Evolutionary conservation across 2,888 invertebrate genomes (phyloP), one percentile per base, ranked within the genome.

Genomic region (Sturmia bella): DNA sequence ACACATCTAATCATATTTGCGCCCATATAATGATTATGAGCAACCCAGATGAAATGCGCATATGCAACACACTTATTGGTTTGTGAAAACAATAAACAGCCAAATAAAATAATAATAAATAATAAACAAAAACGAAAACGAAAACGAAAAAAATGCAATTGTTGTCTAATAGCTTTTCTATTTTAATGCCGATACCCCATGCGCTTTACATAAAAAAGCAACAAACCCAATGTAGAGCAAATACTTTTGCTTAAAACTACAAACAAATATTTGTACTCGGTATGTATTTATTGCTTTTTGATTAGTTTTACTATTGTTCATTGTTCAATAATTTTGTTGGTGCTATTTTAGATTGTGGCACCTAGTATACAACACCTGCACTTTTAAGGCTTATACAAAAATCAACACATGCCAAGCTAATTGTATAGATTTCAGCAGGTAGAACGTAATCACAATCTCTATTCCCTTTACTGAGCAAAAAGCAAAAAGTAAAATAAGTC

Each of bases 331-430:
- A 43, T 19, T 66, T 43, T 66, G n/a, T 45, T 27, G 32, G 39
- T 52, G 66, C 59, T 70, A 68, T 37, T 77, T 63, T 41, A 73
- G 69, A 69, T 59, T 72, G 68, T 64, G 68, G 69, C 61, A 66
- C 54, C 45, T 57, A 61, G 48, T 59, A 69, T 24, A 75, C 61
- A 79, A 79, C 83, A 81, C 74, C 81, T 83, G 81, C 83, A 82
- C 82, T 84, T 84, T 80, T 80, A 82, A 70, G 83, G 82, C 74
- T 80, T 84, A 81, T 32, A 66, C 56, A 17, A 45, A 50, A 66
- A 69, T 64, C 27, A 17, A 17, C 39, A 13, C n/a, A 54, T 54
- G 32, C 1, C 27, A 21, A 32, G 37, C 27, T 56, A 27, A 43
- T 45, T 56, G 21, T 39, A 27, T 66, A 54, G 50, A 19, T 11